phyloP scores from a whole-genome alignment of 2,888 invertebrate genomes.

The Patella pellucida region DNA sequence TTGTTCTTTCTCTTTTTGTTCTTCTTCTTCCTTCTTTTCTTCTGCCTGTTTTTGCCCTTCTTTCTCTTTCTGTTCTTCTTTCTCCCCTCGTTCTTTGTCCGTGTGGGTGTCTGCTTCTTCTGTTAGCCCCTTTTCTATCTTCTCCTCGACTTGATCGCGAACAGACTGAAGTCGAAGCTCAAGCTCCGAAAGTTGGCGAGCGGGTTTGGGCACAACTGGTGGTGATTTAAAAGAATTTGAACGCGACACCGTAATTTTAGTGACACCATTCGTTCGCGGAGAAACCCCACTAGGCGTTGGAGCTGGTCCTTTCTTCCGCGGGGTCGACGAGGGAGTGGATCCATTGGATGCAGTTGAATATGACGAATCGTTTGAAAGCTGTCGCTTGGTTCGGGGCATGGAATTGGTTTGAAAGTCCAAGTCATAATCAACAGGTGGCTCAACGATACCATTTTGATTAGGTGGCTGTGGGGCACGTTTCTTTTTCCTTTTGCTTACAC shows the following conservation, averaged over 20 bases:
- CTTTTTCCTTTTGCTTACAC: constrained; percentile 54
- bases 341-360: constrained; percentile 13
- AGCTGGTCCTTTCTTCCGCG: constrained; percentile 11
- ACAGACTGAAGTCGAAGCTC: constrained; percentile 6
- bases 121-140: constrained; percentile 12
- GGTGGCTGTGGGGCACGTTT: constrained; percentile 59
- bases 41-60: not conserved
- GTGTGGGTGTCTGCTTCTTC: not conserved
- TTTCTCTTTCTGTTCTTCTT: not conserved
- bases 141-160: not conserved
- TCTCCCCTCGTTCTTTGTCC: not conserved
- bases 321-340: constrained; percentile 31
- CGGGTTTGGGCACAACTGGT: not conserved
- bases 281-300: not conserved
- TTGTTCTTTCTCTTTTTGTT: not conserved
- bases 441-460: constrained; percentile 30
- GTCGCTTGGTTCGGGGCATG: constrained; percentile 15
- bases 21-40: not conserved
- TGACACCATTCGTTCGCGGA: not conserved
- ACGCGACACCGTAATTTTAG: not conserved
- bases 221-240: constrained; percentile 1
- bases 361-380: constrained; percentile 14
- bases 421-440: constrained; percentile 57
- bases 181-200: not conserved
- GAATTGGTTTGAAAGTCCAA: constrained; percentile 34